These are phyloP conservation scores for Caenorhabditis zanzibari DNA, from an alignment of 2,888 invertebrate species.

Conservation along the genomic window DNA sequence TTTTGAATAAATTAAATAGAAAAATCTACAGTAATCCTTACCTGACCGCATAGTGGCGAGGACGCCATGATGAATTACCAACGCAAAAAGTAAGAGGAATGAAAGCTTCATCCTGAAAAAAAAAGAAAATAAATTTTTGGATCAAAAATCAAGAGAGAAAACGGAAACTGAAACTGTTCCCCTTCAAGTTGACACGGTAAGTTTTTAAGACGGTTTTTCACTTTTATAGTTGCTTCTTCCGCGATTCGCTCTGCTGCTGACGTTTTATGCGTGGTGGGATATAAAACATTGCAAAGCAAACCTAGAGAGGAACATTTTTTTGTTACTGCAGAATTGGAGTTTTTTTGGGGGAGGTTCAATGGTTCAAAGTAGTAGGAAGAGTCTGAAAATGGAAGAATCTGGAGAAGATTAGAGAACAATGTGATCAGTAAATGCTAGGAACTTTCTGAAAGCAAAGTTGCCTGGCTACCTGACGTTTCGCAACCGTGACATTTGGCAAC, in stretches of 20 bases:
- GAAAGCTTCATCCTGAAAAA: slow-evolving; percentile 50
- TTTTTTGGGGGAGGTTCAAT: slow-evolving; percentile 24
- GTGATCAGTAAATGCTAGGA: too few relatives aligned
- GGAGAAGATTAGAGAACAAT: too few relatives aligned
- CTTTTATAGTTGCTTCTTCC: slow-evolving; percentile 36
- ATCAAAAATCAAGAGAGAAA: neutral
- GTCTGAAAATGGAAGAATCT: neutral
- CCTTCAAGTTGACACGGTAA: neutral
- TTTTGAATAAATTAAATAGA: neutral
- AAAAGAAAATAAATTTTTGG: neutral
- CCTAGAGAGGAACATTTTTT: slow-evolving; percentile 16
- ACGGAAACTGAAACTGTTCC: neutral
- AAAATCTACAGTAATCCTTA: neutral
- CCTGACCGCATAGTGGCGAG: slow-evolving; percentile 28
- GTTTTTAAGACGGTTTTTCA: slow-evolving; percentile 53
- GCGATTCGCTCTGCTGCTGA: slow-evolving; percentile 32
- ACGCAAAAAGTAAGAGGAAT: slow-evolving; percentile 50
- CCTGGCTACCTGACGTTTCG: too few relatives aligned
- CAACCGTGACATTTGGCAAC: too few relatives aligned
- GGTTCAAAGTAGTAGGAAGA: slow-evolving; percentile 10
- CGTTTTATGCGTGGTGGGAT: slow-evolving; percentile 56
- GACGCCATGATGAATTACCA: slow-evolving; percentile 60
- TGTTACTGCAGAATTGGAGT: slow-evolving; percentile 24
- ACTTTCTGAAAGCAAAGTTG: too few relatives aligned
- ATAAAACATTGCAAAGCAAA: slow-evolving; percentile 47